Conservation (phyloP, 1,140 invertebrate genomes). For the Nephotettix cincticeps region DNA sequence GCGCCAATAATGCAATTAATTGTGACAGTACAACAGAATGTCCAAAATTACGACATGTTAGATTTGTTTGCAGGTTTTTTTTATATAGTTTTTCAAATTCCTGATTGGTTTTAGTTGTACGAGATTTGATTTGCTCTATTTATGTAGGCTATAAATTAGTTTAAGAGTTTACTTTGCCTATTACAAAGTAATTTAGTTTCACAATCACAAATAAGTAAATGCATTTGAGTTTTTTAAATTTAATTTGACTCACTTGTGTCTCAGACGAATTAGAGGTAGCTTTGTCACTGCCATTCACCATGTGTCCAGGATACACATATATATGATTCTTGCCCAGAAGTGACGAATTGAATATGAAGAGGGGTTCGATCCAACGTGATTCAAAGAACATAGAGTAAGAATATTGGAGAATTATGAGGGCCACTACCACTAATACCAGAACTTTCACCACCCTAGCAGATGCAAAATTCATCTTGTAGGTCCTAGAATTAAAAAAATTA, state of each 20-base stretch:
- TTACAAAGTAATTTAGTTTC: no score
- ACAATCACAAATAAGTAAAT: neutral
- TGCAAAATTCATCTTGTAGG: neutral
- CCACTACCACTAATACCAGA: neutral
- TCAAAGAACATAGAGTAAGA: constrained; percentile 8
- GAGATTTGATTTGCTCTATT: no score
- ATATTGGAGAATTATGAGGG: constrained; percentile 7
- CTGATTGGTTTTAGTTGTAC: no score
- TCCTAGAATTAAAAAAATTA: neutral
- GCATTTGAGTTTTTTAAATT: neutral
- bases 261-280: neutral
- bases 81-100: no score
- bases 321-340: neutral
- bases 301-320: neutral
- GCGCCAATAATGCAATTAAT: no score
- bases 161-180: no score
- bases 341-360: constrained; percentile 12
- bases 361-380: constrained; percentile 17
- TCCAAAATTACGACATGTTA: no score
- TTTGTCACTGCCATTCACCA: neutral
- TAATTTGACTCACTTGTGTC: neutral
- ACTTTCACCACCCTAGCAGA: neutral
- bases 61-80: no score
- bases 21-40: no score
- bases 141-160: no score